Percentiles rank a stretch among this genome's conserved stretches.
Evolutionary conservation across 2,113 vertebrate genomes (phyloP).

Genomic region (Rhodinocichla rosea): DNA sequence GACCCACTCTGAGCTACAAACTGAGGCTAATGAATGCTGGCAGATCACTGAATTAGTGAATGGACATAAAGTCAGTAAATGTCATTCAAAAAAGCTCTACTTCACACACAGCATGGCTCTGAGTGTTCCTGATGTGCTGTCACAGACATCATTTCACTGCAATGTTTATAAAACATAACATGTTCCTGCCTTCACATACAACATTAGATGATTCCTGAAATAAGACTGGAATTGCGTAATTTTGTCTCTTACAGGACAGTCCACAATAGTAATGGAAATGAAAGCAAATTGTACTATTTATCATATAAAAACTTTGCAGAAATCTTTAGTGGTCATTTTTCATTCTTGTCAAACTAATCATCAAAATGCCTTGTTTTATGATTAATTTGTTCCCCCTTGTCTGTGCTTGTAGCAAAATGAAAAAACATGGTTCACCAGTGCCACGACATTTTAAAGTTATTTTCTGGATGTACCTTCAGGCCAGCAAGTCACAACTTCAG

Average conservation of each 20-base stretch:
- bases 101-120: neutral
- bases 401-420: neutral
- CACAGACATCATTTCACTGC: neutral
- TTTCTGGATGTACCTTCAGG: neutral
- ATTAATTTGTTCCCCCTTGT: neutral
- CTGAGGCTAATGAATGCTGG: neutral
- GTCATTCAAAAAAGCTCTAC: neutral
- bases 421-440: neutral
- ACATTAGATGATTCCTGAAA: neutral
- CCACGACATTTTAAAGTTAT: neutral
- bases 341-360: neutral
- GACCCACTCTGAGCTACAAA: neutral
- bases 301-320: neutral
- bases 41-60: neutral
- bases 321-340: neutral
- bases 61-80: neutral
- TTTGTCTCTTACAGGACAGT: neutral
- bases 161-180: neutral
- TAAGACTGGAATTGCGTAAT: neutral
- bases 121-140: neutral
- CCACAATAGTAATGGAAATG: neutral
- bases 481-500: neutral
- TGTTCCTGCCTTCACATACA: neutral
- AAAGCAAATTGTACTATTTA: neutral
- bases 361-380: constrained; percentile 10